Conservation (phyloP, 1,140 invertebrate genomes). For the Drosophila ercepeae region DNA sequence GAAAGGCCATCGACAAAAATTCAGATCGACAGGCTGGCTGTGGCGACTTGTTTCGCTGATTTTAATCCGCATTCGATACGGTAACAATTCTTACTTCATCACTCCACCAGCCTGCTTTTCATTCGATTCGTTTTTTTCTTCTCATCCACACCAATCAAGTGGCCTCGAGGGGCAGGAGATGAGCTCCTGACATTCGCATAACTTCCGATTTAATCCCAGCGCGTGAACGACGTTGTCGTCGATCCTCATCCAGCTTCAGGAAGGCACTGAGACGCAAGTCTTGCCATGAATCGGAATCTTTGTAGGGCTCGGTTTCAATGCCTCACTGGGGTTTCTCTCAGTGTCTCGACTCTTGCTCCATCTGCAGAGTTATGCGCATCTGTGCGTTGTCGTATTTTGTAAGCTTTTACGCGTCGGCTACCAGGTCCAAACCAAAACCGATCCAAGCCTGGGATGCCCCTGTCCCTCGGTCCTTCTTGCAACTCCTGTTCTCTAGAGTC, state of each 20-base stretch:
- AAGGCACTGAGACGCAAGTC: background rate
- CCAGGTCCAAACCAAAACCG: conserved; percentile 17
- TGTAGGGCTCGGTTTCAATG: too few relatives aligned
- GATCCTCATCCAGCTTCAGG: conserved; percentile 28
- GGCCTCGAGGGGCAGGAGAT: conserved; percentile 7
- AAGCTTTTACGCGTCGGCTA: conserved; percentile 79
- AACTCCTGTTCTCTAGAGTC: too few relatives aligned
- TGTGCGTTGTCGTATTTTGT: conserved; percentile 80
- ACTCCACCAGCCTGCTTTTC: conserved; percentile 26
- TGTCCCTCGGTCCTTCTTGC: background rate
- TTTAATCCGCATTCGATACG: conserved; percentile 82
- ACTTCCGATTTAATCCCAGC: conserved; percentile 81
- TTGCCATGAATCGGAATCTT: too few relatives aligned
- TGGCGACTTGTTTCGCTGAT: conserved; percentile 75
- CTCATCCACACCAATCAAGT: conserved; percentile 49
- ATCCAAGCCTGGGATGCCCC: background rate
- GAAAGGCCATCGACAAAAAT: background rate
- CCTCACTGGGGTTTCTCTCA: background rate
- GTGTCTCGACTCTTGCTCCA: conserved; percentile 15
- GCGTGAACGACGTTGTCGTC: conserved; percentile 60
- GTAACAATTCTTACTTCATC: conserved; percentile 79
- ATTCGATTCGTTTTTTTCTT: background rate
- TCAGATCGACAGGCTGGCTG: conserved; percentile 35
- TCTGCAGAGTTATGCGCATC: conserved; percentile 73
- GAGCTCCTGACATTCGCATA: conserved; percentile 76